Conservation (phyloP, 2,113 vertebrate species). For the Ceratotherium simum region DNA sequence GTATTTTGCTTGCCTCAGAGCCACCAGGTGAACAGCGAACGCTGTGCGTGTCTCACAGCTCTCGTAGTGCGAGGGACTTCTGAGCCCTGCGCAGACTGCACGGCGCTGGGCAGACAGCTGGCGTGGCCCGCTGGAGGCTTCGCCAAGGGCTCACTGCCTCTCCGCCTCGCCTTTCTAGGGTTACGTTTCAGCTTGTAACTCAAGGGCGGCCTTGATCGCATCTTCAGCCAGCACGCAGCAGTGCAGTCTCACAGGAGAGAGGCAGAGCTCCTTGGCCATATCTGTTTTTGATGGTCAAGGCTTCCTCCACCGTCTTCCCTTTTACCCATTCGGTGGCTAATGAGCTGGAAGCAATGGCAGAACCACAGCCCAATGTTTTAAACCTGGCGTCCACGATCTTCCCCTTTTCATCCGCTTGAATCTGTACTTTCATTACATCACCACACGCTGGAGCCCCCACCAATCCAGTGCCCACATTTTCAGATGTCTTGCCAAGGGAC, state of each 20-base stretch:
- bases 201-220: constrained; percentile 96
- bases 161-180: constrained; percentile 71
- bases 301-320: constrained; percentile 99
- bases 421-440: constrained; percentile 99
- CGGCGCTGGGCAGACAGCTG: background rate
- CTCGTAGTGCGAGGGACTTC: background rate
- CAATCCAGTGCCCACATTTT: constrained; percentile 97
- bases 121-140: accelerated
- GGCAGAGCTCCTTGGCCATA: constrained; percentile 97
- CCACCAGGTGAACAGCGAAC: background rate
- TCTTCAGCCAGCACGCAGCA: constrained; percentile 99
- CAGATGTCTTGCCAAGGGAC: constrained; percentile 92
- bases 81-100: background rate
- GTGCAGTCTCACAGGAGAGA: constrained; percentile 98
- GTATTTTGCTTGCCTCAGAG: background rate
- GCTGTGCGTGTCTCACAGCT: constrained; percentile 67
- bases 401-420: constrained; percentile 93
- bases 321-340: constrained; percentile 97
- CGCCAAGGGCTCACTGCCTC: constrained; percentile 35
- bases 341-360: constrained; percentile 96
- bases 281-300: constrained; percentile 95
- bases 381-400: constrained; percentile 95
- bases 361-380: constrained; percentile 96
- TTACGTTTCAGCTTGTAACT: constrained; percentile 95
- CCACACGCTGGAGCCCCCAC: constrained; percentile 98